Percentiles rank a stretch among this genome's conserved stretches.
These are phyloP conservation scores for Tortrix viridana DNA, from an alignment of 2,888 invertebrate genomes.

Conservation along the genomic window DNA sequence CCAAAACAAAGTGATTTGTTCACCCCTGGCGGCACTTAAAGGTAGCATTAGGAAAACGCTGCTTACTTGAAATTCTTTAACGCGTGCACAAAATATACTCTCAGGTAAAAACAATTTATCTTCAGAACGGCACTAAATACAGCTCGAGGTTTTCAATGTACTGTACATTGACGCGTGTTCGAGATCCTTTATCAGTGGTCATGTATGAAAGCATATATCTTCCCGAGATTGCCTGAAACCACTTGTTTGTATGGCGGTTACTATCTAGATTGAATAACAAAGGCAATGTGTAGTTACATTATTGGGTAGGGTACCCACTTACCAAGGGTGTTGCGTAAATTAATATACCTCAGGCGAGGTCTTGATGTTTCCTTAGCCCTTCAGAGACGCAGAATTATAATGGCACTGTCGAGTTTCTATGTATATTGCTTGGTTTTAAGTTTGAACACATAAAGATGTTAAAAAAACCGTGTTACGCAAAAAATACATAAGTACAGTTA, in stretches of 20 bases:
- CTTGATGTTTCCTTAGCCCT: background rate
- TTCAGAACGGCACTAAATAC: no score
- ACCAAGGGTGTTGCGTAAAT: conserved; percentile 11
- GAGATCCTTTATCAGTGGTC: background rate
- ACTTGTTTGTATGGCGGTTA: conserved; percentile 29
- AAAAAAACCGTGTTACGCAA: no score
- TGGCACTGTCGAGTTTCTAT: no score
- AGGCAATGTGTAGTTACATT: conserved; percentile 23
- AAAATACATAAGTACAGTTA: no score
- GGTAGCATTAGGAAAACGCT: conserved; percentile 12
- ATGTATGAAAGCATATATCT: background rate
- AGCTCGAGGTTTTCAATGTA: no score
- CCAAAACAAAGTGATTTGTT: conserved; percentile 43
- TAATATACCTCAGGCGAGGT: conserved; percentile 6
- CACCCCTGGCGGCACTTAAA: conserved; percentile 5
- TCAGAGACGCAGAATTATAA: no score
- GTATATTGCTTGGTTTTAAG: no score
- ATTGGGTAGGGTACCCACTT: conserved; percentile 10
- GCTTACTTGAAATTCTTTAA: background rate
- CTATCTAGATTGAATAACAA: conserved; percentile 25
- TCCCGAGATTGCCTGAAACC: conserved; percentile 15
- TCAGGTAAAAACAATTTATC: no score
- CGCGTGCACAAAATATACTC: background rate
- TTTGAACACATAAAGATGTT: no score
- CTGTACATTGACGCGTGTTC: no score